Base-by-base conservation (phyloP, 1,140 invertebrate species). In the Caenorhabditis tropicalis region DNA sequence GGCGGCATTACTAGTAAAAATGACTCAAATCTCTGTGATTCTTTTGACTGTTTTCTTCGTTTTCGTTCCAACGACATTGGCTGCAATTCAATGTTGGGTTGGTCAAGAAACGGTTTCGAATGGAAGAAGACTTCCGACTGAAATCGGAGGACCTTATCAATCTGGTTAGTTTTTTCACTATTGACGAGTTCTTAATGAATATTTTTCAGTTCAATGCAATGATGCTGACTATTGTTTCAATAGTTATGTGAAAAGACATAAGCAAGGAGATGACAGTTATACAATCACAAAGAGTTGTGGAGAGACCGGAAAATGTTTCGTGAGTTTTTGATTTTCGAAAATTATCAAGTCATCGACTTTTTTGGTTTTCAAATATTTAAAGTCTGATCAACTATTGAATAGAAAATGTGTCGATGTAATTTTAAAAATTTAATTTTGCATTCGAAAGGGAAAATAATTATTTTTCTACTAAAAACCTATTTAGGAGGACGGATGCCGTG, bases 281-380 rank as follows among this genome's bases (percentile, higher is more conserved):
- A 84, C 83, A 3, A 48, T 84, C 16, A 84, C 58, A 2, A 84
- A 84, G n/a, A 81, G 83, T 19, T 84, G 83, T 29, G 83, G 83
- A 27, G 58, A 84, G 27, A 43, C 58, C 10, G 83, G 83, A 46
- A 84, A 84, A 56, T 84, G 83, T n/a, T 84, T 84, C 31, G 83
- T 84, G 29, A 84, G 83, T 79, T 65, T n/a, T 19, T 27, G 16
- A 29, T 7, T 27, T 27, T 70, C 6, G 60, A 19, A 27, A 49
- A 81, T 65, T n/a, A n/a, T n/a, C n/a, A n/a, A n/a, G n/a, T n/a
- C n/a, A n/a, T n/a, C n/a, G n/a, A n/a, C n/a, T n/a, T n/a, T n/a
- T n/a, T n/a, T n/a, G 39, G 39, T 6, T 5, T 12, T 43, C 39
- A 12, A 43, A 43, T 12, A 43, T 43, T 43, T 6, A 6, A 43